phyloP scores from a whole-genome alignment of 2,888 invertebrate genomes.

The Caenorhabditis becei region DNA sequence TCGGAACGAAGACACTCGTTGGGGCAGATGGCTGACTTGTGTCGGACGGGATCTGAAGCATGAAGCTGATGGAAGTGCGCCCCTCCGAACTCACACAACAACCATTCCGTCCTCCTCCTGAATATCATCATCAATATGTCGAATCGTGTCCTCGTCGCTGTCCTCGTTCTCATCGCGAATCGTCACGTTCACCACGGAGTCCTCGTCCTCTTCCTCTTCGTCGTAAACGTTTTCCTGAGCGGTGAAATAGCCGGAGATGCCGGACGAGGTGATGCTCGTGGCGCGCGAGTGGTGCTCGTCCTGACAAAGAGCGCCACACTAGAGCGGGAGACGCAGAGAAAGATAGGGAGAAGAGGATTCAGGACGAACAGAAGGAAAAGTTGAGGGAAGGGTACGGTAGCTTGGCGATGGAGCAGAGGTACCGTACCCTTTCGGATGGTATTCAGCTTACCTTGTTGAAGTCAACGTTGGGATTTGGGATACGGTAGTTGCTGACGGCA shows the following conservation, averaged over 20 bases:
- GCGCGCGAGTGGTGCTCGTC: conserved; percentile 56
- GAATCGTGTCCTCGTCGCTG: conserved; percentile 57
- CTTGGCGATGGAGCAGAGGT: background rate
- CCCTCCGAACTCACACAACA: conserved; percentile 49
- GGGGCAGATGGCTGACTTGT: conserved; percentile 44
- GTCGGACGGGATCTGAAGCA: conserved; percentile 41
- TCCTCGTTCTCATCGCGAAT: conserved; percentile 22
- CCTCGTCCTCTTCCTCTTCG: conserved; percentile 43
- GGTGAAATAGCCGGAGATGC: conserved; percentile 67
- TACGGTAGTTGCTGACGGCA: conserved; percentile 47
- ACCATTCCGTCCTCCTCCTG: conserved; percentile 52
- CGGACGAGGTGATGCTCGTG: conserved; percentile 63
- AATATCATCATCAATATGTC: conserved; percentile 60
- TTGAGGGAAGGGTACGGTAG: background rate
- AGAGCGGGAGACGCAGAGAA: conserved; percentile 16
- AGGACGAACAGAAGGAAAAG: background rate
- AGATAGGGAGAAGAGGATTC: background rate
- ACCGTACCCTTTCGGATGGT: conserved; percentile 14
- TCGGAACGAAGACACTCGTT: conserved; percentile 57
- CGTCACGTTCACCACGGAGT: conserved; percentile 16
- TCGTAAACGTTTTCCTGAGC: conserved; percentile 64
- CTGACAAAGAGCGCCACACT: conserved; percentile 18
- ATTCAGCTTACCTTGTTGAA: conserved; percentile 54
- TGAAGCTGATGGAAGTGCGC: no score
- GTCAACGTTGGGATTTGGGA: conserved; percentile 60